Base-by-base conservation (phyloP, 2,113 vertebrate genomes). In the Bujurquina vittata region DNA sequence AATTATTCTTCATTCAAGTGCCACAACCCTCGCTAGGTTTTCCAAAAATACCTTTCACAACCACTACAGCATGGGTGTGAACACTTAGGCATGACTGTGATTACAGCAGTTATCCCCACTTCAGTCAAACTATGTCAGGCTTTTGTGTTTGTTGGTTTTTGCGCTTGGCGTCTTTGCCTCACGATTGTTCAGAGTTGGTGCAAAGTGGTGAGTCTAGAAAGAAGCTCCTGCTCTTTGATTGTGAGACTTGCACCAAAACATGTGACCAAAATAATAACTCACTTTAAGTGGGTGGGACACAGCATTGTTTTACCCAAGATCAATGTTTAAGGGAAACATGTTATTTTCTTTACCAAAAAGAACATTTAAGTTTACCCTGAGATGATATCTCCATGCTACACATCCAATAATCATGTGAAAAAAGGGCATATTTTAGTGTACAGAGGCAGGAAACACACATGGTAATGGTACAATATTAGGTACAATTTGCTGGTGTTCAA, bases 401-500 rank as follows among this genome's bases (percentile, higher is more conserved):
- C 75, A 82, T 89, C 83, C 77, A 81, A 60, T 80, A 54, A 74
- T 74, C 49, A 79, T 33, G 12, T 26, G 40, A 86, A 75, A 69
- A 74, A 35, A 9, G 18, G 57, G 57, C n/a, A 31, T 75, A 20
- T 76, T 72, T 83, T 52, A 26, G 9, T 15, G 2, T 18, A 31
- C 11, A 75, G 54, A 65, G 79, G 56, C 29, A 78, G 61, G 75
- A 80, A 76, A 81, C 22, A 61, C 26, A 56, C 23, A 20, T 18
- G 0, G 60, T 15, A 52, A 12, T 10, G 46, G 46, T n/a, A 72
- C 26, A 72, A 72, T 33, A 72, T 72, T 54, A 72, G 52, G 23
- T 56, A 62, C 60, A 57, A 11, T 54, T 84, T 69, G 89, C 90
- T 92, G 92, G 93, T 89, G 84, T 82, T 84, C 5, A 61, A 49